Evolutionary conservation across 2,888 invertebrate species (phyloP).

Genomic region (Coleophora flavipennella): DNA sequence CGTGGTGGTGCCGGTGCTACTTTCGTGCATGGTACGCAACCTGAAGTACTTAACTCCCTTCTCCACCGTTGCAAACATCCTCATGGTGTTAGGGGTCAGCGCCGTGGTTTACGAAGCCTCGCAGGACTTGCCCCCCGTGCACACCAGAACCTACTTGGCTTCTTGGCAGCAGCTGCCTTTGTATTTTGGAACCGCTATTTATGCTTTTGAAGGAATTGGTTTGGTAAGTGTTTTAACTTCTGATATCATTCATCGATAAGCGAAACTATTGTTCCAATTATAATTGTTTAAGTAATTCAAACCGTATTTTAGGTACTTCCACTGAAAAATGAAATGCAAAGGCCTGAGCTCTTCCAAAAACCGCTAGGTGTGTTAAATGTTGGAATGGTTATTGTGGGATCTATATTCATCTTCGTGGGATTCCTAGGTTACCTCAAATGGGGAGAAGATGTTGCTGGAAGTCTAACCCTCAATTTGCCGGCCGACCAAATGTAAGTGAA

Average conservation of each 20-base stretch:
- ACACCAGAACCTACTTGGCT: constrained; percentile 74
- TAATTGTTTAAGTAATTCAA: not conserved
- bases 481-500: constrained; percentile 67
- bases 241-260: too few relatives aligned
- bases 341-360: constrained; percentile 83
- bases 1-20: constrained; percentile 79
- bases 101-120: constrained; percentile 84
- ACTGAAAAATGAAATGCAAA: constrained; percentile 91
- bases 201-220: constrained; percentile 97
- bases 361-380: constrained; percentile 90
- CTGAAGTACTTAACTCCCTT: constrained; percentile 92
- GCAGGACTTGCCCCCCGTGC: constrained; percentile 78
- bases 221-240: constrained; percentile 76
- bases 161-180: constrained; percentile 80
- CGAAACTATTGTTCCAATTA: too few relatives aligned
- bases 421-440: constrained; percentile 91
- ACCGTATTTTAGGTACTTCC: constrained; percentile 82
- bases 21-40: constrained; percentile 85
- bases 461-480: constrained; percentile 90
- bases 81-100: constrained; percentile 81
- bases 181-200: constrained; percentile 96
- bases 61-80: constrained; percentile 91
- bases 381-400: constrained; percentile 86
- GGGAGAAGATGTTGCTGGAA: constrained; percentile 86
- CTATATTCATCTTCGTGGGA: constrained; percentile 85